phyloP scores from a whole-genome alignment of 2,113 vertebrate species.

The Myotis davidii region DNA sequence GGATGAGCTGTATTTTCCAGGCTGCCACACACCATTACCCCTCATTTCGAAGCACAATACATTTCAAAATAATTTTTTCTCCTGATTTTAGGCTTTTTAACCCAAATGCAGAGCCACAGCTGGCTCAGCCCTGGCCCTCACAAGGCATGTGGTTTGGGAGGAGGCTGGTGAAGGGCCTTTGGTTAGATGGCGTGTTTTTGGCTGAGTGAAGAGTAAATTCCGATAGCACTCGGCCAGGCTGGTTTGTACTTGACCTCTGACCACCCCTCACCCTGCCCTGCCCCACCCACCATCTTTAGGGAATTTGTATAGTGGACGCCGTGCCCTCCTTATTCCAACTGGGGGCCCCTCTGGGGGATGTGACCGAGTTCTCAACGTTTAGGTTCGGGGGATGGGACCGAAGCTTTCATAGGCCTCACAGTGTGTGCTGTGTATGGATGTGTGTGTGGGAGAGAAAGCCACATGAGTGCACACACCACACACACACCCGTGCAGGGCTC shows the following conservation, averaged over 20 bases:
- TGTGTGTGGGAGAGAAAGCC: not conserved
- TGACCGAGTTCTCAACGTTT: not conserved
- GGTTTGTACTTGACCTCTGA: constrained; percentile 47
- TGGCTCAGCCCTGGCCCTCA: constrained; percentile 41
- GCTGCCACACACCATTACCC: constrained; percentile 72
- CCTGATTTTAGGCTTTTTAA: constrained; percentile 51
- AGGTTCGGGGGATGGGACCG: not conserved
- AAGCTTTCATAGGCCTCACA: not conserved
- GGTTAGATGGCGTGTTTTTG: constrained; percentile 64
- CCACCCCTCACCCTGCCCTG: not conserved
- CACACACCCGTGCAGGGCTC: not conserved
- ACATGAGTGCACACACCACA: not conserved
- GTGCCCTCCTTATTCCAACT: not conserved
- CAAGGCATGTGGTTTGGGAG: constrained; percentile 62
- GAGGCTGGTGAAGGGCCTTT: constrained; percentile 4
- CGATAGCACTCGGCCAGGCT: constrained; percentile 39
- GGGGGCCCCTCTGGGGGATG: not conserved
- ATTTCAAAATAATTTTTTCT: constrained; percentile 58
- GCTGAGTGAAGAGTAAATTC: constrained; percentile 37
- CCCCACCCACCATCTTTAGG: not conserved
- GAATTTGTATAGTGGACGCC: not conserved
- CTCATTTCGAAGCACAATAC: constrained; percentile 65
- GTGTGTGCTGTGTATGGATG: not conserved
- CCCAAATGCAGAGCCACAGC: constrained; percentile 54
- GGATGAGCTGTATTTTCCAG: constrained; percentile 74